Evolutionary conservation across 1,140 invertebrate genomes (phyloP), one percentile per base, ranked within the genome.

Genomic region (Drosophila auraria): DNA sequence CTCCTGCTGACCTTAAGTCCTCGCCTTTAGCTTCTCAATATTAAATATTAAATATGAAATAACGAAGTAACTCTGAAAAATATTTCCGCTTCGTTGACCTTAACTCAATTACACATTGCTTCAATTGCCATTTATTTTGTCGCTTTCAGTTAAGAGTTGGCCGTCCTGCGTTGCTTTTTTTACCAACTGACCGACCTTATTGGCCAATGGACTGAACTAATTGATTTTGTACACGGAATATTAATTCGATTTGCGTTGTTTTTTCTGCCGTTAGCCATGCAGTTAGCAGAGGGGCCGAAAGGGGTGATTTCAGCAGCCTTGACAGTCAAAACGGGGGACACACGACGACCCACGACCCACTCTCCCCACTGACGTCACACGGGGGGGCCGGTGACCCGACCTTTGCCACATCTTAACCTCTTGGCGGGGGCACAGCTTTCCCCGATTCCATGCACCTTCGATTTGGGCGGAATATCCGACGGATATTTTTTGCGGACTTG

Each of bases 141-240:
- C 20, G 57, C 58, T 44, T 42, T 23, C 44, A 45, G 42, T 11
- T 25, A 62, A 40, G 59, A 45, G 57, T 62, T 60, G 5, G 15
- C 15, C 45, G 56, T 30, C 44, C 58, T 40, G 15, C 27, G 7
- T 36, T 36, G 40, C n/a, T 27, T 47, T 62, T 40, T 47, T 51
- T 15, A 14, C 30, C 40, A 15, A 33, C 23, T 44, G 54, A 17
- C 17, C 50, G 68, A 38, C n/a, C 50, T 56, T 56, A 69, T 45
- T 71, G 68, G 68, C 68, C 70, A 42, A 44, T 70, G 62, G 51
- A 42, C 70, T 70, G 58, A 7, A 73, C 70, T 73, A 73, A 73
- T 73, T 73, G 70, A 73, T 73, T 73, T 72, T 60, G 47, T 45
- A 27, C 68, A 72, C 68, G 54, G 45, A 72, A 72, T 72, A 73